Percentiles rank a stretch among this genome's conserved stretches.
These are phyloP conservation scores for Bagarius yarrelli DNA, from an alignment of 2,113 vertebrate genomes.

Conservation along the genomic window DNA sequence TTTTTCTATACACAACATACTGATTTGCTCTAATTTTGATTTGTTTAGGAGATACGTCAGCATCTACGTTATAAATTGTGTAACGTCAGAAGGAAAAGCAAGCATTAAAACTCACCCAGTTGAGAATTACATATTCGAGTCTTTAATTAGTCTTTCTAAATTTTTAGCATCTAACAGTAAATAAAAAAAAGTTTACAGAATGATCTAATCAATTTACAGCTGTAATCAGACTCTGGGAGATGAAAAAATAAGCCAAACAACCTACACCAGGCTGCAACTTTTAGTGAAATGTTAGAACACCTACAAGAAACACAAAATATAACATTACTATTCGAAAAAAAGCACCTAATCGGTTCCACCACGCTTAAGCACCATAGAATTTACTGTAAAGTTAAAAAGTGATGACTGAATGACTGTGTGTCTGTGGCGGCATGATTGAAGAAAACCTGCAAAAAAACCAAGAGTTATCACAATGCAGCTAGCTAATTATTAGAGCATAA, in stretches of 20 bases:
- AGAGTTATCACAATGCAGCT: slow-evolving; percentile 29
- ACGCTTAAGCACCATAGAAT: slow-evolving; percentile 27
- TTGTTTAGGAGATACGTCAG: neutral
- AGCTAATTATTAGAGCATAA: slow-evolving; percentile 4
- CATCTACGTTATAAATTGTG: neutral
- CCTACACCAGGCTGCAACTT: neutral
- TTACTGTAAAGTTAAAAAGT: slow-evolving; percentile 32
- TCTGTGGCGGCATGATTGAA: slow-evolving; percentile 47
- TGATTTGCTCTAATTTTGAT: neutral
- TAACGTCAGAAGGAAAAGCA: neutral
- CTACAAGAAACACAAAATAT: neutral
- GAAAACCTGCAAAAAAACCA: slow-evolving; percentile 59
- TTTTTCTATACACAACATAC: neutral
- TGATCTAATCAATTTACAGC: too few species aligned
- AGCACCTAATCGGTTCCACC: slow-evolving; percentile 13
- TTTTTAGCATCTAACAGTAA: neutral
- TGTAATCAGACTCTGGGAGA: neutral
- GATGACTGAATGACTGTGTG: slow-evolving; percentile 39
- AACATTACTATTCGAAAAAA: neutral
- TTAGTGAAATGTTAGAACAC: neutral
- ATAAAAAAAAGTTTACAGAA: neutral
- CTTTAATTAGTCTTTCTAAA: neutral
- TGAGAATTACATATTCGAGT: neutral
- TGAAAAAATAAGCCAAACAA: neutral
- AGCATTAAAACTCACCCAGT: neutral